phyloP scores from a whole-genome alignment of 2,113 vertebrate species.

The Paradisaea rubra region DNA sequence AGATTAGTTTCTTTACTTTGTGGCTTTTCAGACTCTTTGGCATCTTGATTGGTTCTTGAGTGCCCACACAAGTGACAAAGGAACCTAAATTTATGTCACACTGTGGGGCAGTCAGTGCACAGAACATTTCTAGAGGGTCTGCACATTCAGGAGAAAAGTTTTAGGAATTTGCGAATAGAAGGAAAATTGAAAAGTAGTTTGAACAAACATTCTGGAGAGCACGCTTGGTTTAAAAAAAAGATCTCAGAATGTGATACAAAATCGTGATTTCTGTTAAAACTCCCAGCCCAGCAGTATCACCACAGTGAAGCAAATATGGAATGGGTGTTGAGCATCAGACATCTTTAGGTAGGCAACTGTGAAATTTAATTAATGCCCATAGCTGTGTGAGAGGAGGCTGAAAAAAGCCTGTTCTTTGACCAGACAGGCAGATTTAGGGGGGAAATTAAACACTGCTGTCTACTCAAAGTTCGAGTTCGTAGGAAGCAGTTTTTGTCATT shows the following conservation, averaged over 20 bases:
- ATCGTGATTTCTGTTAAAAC: not conserved
- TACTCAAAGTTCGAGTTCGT: not conserved
- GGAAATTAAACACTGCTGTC: not conserved
- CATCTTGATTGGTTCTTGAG: not conserved
- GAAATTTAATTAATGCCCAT: not conserved
- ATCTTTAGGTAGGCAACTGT: not conserved
- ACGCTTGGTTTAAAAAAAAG: not conserved
- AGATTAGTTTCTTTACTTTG: not conserved
- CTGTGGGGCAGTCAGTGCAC: not conserved
- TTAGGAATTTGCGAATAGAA: not conserved
- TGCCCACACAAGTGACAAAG: not conserved
- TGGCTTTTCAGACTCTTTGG: not conserved
- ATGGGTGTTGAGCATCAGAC: not conserved
- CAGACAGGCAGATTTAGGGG: not conserved
- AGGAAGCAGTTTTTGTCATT: slow-evolving; percentile 35
- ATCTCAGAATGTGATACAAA: not conserved
- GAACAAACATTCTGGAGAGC: not conserved
- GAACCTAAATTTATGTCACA: not conserved
- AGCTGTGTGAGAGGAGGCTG: not conserved
- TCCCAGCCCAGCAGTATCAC: not conserved
- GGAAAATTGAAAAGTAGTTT: not conserved
- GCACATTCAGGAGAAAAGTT: not conserved
- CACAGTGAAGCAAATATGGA: not conserved
- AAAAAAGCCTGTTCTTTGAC: not conserved
- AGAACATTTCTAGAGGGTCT: not conserved